A percentile compares a stretch with the other conserved stretches of the same genome.
Conservation (phyloP, 2,888 invertebrate species). For the Drosophila pseudotalamancana region DNA sequence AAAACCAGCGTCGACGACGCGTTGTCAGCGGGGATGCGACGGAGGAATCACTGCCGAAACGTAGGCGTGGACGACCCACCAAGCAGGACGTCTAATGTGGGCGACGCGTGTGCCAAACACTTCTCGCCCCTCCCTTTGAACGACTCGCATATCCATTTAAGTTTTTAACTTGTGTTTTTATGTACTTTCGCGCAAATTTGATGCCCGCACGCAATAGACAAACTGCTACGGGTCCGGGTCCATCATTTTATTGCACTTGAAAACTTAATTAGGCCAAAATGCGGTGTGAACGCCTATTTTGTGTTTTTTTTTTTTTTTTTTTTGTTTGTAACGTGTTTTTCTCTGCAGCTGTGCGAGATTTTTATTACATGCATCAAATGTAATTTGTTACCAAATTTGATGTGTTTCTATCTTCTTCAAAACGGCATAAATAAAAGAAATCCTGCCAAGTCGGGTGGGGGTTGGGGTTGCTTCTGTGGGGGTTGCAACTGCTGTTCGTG, state of each 20-base stretch:
- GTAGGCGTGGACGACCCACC: constrained; percentile 43
- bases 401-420: constrained; percentile 79
- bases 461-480: constrained; percentile 13
- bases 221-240: constrained; percentile 49
- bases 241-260: constrained; percentile 83
- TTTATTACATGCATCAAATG: constrained; percentile 77
- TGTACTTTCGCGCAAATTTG: constrained; percentile 71
- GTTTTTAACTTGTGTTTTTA: constrained; percentile 78
- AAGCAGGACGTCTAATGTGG: constrained; percentile 32
- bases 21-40: constrained; percentile 17
- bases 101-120: constrained; percentile 26
- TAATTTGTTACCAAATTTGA: constrained; percentile 82
- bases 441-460: constrained; percentile 23
- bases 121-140: background rate
- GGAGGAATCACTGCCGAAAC: constrained; percentile 35
- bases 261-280: constrained; percentile 83
- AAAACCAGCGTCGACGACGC: constrained; percentile 28
- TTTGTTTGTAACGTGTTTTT: constrained; percentile 43
- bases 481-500: constrained; percentile 39
- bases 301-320: no score
- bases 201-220: constrained; percentile 70
- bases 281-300: constrained; percentile 72
- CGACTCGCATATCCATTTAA: constrained; percentile 68
- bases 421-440: constrained; percentile 67
- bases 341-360: constrained; percentile 68